phyloP scores from a whole-genome alignment of 2,888 invertebrate genomes.

The Leptogaster cylindrica region DNA sequence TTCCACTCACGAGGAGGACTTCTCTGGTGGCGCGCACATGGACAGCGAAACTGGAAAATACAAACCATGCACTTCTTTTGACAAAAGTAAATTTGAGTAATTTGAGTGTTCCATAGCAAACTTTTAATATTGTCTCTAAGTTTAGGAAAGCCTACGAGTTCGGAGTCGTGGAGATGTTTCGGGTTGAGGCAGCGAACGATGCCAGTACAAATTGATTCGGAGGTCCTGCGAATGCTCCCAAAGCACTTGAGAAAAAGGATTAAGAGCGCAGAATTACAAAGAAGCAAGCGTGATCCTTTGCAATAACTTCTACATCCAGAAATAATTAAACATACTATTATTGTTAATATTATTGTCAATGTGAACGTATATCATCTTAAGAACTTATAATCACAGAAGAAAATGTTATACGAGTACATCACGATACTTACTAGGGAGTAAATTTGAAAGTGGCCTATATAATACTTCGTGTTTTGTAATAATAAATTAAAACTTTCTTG shows the following conservation, averaged over 20 bases:
- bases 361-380: no score
- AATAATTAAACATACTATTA: no score
- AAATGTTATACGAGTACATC: no score
- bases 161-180: slow-evolving; percentile 52
- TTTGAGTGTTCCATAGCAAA: slow-evolving; percentile 3
- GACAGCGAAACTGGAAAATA: slow-evolving; percentile 45
- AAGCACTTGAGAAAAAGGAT: slow-evolving; percentile 58
- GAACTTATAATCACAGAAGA: no score
- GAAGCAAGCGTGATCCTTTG: slow-evolving; percentile 43
- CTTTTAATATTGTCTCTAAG: no score
- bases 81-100: slow-evolving; percentile 20
- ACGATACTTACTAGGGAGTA: no score
- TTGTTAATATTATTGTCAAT: no score
- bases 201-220: slow-evolving; percentile 61
- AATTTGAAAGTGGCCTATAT: no score
- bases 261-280: slow-evolving; percentile 55
- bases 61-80: slow-evolving; percentile 6
- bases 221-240: slow-evolving; percentile 58
- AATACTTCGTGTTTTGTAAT: no score
- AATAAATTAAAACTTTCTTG: no score
- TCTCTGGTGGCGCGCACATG: slow-evolving; percentile 36
- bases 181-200: slow-evolving; percentile 58
- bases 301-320: no score
- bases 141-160: slow-evolving; percentile 45
- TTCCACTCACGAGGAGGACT: slow-evolving; percentile 57